Evolutionary conservation across 1,140 invertebrate genomes (phyloP).

Genomic region (Chironomus tepperi): DNA sequence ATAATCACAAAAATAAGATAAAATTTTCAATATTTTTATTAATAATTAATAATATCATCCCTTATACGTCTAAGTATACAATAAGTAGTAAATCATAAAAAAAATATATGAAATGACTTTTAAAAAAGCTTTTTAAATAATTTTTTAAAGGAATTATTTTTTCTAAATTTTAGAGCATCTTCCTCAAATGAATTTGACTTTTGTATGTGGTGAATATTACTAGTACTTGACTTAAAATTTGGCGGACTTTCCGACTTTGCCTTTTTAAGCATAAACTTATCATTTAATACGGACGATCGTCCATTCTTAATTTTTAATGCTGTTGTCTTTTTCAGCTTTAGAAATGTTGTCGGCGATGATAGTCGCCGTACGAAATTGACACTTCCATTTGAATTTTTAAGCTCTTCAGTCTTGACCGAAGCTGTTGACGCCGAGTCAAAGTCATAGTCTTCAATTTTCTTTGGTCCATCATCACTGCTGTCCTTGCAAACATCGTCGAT

Average conservation of each 20-base stretch:
- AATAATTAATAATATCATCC: too few species aligned
- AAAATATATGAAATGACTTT: not conserved
- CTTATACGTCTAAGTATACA: too few species aligned
- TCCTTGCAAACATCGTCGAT: not conserved
- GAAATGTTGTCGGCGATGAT: not conserved
- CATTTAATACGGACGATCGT: not conserved
- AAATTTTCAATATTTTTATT: too few species aligned
- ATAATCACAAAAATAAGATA: too few species aligned
- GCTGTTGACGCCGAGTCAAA: not conserved
- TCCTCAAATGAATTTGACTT: not conserved
- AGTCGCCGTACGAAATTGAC: not conserved
- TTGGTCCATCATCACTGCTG: not conserved
- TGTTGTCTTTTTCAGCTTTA: not conserved
- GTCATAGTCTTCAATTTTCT: not conserved
- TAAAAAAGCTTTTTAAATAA: constrained; percentile 20
- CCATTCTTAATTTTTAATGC: not conserved
- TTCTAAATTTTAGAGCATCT: not conserved
- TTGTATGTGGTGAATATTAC: not conserved
- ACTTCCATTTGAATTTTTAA: not conserved
- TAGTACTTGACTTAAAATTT: not conserved
- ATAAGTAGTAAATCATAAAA: too few species aligned
- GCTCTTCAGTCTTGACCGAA: not conserved
- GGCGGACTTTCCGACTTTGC: constrained; percentile 12
- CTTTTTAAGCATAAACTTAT: not conserved
- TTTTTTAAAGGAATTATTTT: constrained; percentile 23